Percentiles rank a stretch among this genome's conserved stretches.
Conservation (phyloP, 2,113 vertebrate genomes). For the Notarius lentiginosus region DNA sequence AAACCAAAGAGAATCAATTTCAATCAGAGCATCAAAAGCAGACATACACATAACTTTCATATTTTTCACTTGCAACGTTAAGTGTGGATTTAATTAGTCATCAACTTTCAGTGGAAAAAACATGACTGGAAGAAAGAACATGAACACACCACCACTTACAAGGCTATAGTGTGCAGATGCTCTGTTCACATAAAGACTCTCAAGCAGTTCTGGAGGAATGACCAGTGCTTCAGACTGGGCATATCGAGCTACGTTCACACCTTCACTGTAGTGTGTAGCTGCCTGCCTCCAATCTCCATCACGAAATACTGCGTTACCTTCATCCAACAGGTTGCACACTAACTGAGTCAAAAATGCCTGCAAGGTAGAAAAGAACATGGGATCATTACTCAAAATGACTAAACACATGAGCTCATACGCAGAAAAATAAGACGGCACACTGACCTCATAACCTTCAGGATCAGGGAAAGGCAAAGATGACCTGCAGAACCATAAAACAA, state of each 20-base stretch:
- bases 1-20: background rate
- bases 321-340: slow-evolving; percentile 90
- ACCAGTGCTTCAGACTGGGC: slow-evolving; percentile 88
- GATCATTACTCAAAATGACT: background rate
- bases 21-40: background rate
- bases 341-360: slow-evolving; percentile 92
- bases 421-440: background rate
- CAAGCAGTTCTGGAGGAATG: slow-evolving; percentile 87
- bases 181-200: slow-evolving; percentile 91
- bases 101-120: background rate
- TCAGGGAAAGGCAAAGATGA: slow-evolving; percentile 90
- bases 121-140: background rate
- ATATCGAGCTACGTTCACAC: slow-evolving; percentile 88
- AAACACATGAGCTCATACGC: background rate
- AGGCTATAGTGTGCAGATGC: slow-evolving; percentile 88
- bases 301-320: slow-evolving; percentile 90
- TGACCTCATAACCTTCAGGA: slow-evolving; percentile 94
- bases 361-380: background rate
- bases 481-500: slow-evolving; percentile 63
- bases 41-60: background rate
- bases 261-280: slow-evolving; percentile 88
- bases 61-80: no score
- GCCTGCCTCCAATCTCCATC: slow-evolving; percentile 89
- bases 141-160: slow-evolving; percentile 71
- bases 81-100: background rate